These are phyloP conservation scores for Diaperis boleti DNA, from an alignment of 2,888 invertebrate genomes.

Conservation along the genomic window DNA sequence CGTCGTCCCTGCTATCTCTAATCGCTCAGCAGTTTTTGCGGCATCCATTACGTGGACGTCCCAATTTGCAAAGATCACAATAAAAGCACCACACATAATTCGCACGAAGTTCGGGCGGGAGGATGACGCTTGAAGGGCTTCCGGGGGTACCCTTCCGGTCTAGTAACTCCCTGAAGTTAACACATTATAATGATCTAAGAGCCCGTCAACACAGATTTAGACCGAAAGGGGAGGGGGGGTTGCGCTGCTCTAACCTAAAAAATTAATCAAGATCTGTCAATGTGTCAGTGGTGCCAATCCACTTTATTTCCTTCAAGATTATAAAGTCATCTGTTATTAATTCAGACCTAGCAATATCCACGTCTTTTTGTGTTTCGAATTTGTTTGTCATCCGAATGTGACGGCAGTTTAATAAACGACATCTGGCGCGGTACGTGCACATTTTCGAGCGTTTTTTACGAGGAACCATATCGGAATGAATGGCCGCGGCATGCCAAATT, in stretches of 20 bases:
- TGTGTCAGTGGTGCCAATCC: too few relatives aligned
- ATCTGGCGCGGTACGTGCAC: slow-evolving; percentile 28
- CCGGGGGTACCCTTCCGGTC: slow-evolving; percentile 18
- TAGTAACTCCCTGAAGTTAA: slow-evolving; percentile 12
- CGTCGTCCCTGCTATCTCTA: slow-evolving; percentile 7
- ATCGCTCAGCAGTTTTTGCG: slow-evolving; percentile 5
- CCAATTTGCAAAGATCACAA: slow-evolving; percentile 20
- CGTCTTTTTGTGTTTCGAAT: slow-evolving; percentile 23
- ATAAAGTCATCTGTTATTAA: too few relatives aligned
- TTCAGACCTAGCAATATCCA: neutral
- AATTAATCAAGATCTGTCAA: too few relatives aligned
- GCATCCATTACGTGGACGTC: slow-evolving; percentile 14
- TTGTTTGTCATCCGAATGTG: slow-evolving; percentile 33
- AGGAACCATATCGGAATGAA: slow-evolving; percentile 19
- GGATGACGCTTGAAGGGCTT: slow-evolving; percentile 18
- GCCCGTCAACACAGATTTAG: slow-evolving; percentile 18
- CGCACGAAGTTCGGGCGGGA: neutral
- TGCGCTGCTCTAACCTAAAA: too few relatives aligned
- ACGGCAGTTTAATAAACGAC: slow-evolving; percentile 29
- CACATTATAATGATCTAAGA: too few relatives aligned
- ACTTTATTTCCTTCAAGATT: too few relatives aligned
- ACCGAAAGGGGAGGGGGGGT: too few relatives aligned
- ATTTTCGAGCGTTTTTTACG: slow-evolving; percentile 24
- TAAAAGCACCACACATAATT: slow-evolving; percentile 14
- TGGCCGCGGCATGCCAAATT: slow-evolving; percentile 24